Evolutionary conservation across 2,113 vertebrate species (phyloP).

Genomic region (Acanthochromis polyacanthus): DNA sequence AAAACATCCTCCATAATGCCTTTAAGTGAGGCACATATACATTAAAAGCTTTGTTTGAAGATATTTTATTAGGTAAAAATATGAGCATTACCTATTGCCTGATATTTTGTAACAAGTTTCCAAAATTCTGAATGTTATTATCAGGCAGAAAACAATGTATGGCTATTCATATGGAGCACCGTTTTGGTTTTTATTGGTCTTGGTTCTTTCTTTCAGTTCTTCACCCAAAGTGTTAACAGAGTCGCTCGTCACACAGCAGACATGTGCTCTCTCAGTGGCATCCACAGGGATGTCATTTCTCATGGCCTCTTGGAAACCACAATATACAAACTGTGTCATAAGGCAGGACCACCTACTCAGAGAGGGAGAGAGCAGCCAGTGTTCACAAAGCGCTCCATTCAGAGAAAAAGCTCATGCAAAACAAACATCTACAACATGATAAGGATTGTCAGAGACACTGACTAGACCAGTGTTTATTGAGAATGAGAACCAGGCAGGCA

Average conservation of each 20-base stretch:
- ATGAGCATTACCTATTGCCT: too few relatives aligned
- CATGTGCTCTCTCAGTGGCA: conserved; percentile 47
- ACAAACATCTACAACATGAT: conserved; percentile 74
- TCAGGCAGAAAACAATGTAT: neutral
- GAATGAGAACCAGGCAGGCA: conserved; percentile 23
- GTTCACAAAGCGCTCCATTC: conserved; percentile 75
- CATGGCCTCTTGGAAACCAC: conserved; percentile 84
- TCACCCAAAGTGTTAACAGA: conserved; percentile 43
- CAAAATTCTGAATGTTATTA: neutral
- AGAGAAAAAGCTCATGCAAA: conserved; percentile 69
- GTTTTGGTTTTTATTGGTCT: neutral
- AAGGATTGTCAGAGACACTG: conserved; percentile 47
- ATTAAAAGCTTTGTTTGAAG: too few relatives aligned
- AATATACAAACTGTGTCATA: conserved; percentile 80
- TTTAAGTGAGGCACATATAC: too few relatives aligned
- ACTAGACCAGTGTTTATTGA: conserved; percentile 15
- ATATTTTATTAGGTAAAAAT: too few relatives aligned
- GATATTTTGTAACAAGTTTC: too few relatives aligned
- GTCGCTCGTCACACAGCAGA: conserved; percentile 56
- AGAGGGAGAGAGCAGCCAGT: conserved; percentile 31
- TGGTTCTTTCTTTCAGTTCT: neutral
- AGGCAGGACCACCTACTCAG: conserved; percentile 80
- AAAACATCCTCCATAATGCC: too few relatives aligned
- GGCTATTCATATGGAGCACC: neutral
- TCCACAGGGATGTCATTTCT: conserved; percentile 79